These are phyloP conservation scores for Pseudococcus viburni DNA, from an alignment of 2,888 invertebrate genomes.

Conservation along the genomic window DNA sequence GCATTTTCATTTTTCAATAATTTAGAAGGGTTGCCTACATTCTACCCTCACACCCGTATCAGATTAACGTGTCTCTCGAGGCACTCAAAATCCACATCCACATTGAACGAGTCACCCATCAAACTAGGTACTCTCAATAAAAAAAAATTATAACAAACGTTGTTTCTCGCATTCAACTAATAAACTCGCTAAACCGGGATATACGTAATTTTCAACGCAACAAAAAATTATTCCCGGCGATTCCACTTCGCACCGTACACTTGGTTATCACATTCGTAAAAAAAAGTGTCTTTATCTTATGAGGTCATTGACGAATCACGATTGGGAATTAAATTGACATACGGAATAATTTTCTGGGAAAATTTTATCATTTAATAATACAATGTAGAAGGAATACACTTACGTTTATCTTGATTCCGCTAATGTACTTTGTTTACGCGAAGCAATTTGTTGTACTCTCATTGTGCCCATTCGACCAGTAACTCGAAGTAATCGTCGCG, in stretches of 20 bases:
- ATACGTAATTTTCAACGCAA: neutral
- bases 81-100: too few species aligned
- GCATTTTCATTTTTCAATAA: too few species aligned
- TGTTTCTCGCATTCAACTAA: neutral
- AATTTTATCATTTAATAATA: neutral
- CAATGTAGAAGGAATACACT: neutral
- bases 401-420: neutral
- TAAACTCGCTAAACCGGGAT: neutral
- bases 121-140: too few species aligned
- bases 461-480: neutral
- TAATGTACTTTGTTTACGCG: neutral
- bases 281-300: conserved; percentile 8
- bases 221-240: neutral
- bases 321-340: conserved; percentile 9
- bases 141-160: neutral
- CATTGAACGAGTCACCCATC: too few species aligned
- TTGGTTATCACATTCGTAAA: neutral
- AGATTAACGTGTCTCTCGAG: too few species aligned
- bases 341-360: conserved; percentile 1
- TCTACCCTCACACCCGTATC: too few species aligned
- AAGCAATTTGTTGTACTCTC: neutral
- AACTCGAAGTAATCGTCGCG: neutral
- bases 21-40: too few species aligned
- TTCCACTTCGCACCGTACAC: neutral
- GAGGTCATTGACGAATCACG: conserved; percentile 15